Conservation (phyloP, 2,797 vertebrate species). For the Allobates femoralis region DNA sequence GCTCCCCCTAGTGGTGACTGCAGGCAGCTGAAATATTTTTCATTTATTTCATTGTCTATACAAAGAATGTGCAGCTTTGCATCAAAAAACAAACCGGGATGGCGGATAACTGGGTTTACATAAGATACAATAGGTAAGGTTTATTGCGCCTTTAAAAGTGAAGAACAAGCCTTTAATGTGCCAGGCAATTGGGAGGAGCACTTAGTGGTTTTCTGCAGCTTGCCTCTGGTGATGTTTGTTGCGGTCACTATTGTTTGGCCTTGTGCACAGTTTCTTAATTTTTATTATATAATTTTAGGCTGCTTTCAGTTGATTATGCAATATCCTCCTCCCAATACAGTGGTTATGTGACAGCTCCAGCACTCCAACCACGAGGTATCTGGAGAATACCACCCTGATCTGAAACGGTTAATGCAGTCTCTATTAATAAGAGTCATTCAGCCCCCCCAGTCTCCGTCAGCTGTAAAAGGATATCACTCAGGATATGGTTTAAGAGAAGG, state of each 20-base stretch:
- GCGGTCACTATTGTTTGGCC: not conserved
- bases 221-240: not conserved
- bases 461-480: constrained; percentile 61
- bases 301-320: not conserved
- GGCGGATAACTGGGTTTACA: too few species aligned
- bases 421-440: constrained; percentile 50
- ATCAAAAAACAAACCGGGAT: too few species aligned
- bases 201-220: not conserved
- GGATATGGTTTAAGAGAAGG: constrained; percentile 56
- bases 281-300: not conserved
- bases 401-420: constrained; percentile 43
- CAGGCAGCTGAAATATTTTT: too few species aligned
- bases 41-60: too few species aligned
- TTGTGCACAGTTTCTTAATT: not conserved
- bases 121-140: too few species aligned
- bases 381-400: not conserved
- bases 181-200: not conserved
- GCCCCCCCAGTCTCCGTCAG: constrained; percentile 18
- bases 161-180: not conserved
- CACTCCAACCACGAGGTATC: not conserved
- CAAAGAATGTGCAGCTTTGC: too few species aligned
- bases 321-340: not conserved
- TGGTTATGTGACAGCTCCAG: not conserved
- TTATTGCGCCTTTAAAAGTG: not conserved
- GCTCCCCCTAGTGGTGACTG: too few species aligned